Percentiles rank a stretch among this genome's conserved stretches.
These are phyloP conservation scores for Timandra comae DNA, from an alignment of 2,888 invertebrate species.

Conservation along the genomic window DNA sequence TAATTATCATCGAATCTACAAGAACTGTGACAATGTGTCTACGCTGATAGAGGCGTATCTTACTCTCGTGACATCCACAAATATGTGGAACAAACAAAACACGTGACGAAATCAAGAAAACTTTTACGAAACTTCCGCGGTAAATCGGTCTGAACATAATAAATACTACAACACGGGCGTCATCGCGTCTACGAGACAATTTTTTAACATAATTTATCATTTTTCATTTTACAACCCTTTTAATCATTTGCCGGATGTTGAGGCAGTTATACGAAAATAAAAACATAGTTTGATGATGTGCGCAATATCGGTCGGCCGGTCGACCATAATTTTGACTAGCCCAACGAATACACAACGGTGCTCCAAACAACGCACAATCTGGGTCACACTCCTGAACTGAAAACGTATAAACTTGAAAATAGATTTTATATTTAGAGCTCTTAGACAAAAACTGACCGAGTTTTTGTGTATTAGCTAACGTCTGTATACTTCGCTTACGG, in stretches of 20 bases:
- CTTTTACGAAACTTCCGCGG: too few species aligned
- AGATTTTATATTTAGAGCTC: slow-evolving; percentile 53
- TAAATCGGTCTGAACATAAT: too few species aligned
- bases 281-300: slow-evolving; percentile 11
- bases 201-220: background rate
- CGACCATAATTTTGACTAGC: background rate
- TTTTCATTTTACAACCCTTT: slow-evolving; percentile 6
- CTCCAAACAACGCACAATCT: slow-evolving; percentile 46
- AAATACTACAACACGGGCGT: slow-evolving; percentile 1
- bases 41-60: too few species aligned
- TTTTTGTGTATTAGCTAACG: slow-evolving; percentile 6
- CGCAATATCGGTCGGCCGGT: slow-evolving; percentile 7
- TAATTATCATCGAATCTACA: too few species aligned
- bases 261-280: slow-evolving; percentile 13
- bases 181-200: background rate
- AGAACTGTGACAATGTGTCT: too few species aligned
- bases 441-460: slow-evolving; percentile 38
- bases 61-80: too few species aligned
- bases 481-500: slow-evolving; percentile 10
- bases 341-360: background rate
- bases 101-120: too few species aligned
- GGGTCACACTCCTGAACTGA: slow-evolving; percentile 56
- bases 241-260: slow-evolving; percentile 16
- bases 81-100: too few species aligned
- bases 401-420: slow-evolving; percentile 68